A percentile compares a stretch with the other conserved stretches of the same genome.
phyloP scores from a whole-genome alignment of 2,888 invertebrate genomes.

The Neoitamus cyanurus region DNA sequence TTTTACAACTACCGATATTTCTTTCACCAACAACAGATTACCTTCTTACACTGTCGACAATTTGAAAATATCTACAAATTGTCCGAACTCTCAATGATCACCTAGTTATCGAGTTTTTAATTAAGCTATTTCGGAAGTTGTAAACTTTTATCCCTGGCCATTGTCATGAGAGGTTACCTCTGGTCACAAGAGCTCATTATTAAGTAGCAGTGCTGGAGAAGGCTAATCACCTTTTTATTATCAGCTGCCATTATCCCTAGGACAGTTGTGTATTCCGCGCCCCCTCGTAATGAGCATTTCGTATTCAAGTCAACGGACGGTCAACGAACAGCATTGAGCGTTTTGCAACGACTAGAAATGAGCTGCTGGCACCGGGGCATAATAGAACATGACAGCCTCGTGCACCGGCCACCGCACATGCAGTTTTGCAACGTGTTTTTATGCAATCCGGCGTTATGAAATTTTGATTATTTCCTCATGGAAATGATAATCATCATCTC shows the following conservation, averaged over 20 bases:
- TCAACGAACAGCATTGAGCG: not conserved
- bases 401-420: not conserved
- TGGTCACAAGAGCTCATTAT: not conserved
- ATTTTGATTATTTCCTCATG: slow-evolving; percentile 41
- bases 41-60: no score
- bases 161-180: not conserved
- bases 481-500: slow-evolving; percentile 30
- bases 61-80: no score
- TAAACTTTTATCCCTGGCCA: no score
- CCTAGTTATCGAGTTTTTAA: no score
- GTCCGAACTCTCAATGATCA: no score
- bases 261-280: not conserved
- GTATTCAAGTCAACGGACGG: not conserved
- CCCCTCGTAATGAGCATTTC: not conserved
- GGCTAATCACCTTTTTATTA: not conserved
- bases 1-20: no score
- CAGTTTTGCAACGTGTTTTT: slow-evolving; percentile 30
- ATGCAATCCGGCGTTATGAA: slow-evolving; percentile 27
- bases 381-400: not conserved
- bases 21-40: no score
- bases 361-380: not conserved
- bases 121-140: no score
- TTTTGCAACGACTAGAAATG: not conserved
- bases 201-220: not conserved
- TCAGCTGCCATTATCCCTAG: not conserved